Percentiles rank a stretch among this genome's conserved stretches.
These are phyloP conservation scores for Julus scandinavius DNA, from an alignment of 2,888 invertebrate species.

Conservation along the genomic window DNA sequence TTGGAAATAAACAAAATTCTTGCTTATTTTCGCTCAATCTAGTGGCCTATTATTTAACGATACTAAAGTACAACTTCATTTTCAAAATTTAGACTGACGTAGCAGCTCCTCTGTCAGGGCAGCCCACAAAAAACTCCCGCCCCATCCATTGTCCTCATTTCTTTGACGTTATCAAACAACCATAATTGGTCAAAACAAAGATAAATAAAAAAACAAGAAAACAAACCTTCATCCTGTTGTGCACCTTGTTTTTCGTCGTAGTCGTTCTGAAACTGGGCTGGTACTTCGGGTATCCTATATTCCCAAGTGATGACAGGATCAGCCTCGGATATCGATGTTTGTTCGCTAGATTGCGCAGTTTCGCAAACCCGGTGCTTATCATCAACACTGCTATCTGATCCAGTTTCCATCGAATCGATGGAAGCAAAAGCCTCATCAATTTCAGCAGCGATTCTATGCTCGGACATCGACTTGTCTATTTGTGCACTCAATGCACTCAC, in stretches of 20 bases:
- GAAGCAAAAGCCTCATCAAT: conserved; percentile 52
- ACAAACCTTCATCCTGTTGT: background rate
- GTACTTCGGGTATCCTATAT: conserved; percentile 54
- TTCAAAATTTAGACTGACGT: no score
- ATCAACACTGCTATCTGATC: conserved; percentile 8
- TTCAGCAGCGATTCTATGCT: conserved; percentile 48
- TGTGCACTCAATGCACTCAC: background rate
- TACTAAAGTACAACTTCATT: no score
- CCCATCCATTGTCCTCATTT: background rate
- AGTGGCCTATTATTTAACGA: no score
- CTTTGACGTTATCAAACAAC: background rate
- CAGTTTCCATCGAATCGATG: conserved; percentile 46
- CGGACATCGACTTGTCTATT: conserved; percentile 49
- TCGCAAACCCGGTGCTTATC: background rate
- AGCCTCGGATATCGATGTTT: background rate
- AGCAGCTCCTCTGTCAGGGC: no score
- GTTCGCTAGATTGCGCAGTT: background rate
- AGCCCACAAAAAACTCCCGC: background rate
- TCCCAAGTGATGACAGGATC: conserved; percentile 53
- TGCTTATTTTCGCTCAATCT: no score
- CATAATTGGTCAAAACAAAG: background rate
- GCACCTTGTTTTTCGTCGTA: background rate
- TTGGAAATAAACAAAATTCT: no score
- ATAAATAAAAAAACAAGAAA: background rate
- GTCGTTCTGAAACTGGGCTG: conserved; percentile 51